Conservation (phyloP, 1,140 invertebrate genomes). For the Papilio xuthus region DNA sequence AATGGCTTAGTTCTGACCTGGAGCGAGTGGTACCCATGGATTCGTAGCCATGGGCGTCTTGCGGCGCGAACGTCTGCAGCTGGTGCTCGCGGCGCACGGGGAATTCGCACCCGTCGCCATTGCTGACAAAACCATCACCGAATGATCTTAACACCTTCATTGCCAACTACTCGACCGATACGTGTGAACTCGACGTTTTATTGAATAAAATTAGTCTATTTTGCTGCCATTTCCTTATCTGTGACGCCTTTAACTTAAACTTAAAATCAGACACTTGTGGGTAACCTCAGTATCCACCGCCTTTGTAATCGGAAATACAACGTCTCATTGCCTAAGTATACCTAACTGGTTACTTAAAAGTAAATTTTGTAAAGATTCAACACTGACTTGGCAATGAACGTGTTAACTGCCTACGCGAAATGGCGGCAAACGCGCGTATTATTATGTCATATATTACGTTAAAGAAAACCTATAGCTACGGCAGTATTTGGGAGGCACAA, state of each 20-base stretch:
- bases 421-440: neutral
- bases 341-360: neutral
- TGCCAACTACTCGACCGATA: neutral
- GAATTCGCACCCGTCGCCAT: conserved; percentile 93
- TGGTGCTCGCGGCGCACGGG: conserved; percentile 89
- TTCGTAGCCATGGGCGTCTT: conserved; percentile 87
- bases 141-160: neutral
- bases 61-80: conserved; percentile 78
- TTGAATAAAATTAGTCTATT: neutral
- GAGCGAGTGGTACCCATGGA: conserved; percentile 94
- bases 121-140: conserved; percentile 83
- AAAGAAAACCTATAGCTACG: neutral
- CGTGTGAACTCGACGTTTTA: neutral
- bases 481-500: neutral
- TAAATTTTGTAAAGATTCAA: neutral
- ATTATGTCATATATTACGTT: neutral
- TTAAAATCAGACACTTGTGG: too few species aligned
- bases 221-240: neutral
- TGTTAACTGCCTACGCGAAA: neutral
- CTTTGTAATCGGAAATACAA: neutral
- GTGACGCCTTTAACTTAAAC: too few species aligned
- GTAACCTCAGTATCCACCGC: neutral
- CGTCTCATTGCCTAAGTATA: too few species aligned
- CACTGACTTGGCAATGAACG: neutral
- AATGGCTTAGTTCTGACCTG: conserved; percentile 86